These are phyloP conservation scores for Pogoniulus pusillus DNA, from an alignment of 2,797 vertebrate species.

Conservation along the genomic window DNA sequence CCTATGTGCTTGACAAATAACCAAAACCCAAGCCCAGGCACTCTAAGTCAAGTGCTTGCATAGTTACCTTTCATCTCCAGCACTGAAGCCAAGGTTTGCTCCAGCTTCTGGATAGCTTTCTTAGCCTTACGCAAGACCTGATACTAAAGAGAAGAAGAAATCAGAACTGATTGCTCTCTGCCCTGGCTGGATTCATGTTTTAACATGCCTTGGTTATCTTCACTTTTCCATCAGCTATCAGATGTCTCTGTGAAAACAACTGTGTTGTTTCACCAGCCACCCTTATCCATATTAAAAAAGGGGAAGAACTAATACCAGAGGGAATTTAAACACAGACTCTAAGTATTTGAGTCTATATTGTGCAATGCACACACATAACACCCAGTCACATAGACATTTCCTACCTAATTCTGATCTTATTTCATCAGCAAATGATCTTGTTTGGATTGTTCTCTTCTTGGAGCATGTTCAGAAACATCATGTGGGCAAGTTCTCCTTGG, in stretches of 20 bases:
- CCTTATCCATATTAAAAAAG: background rate
- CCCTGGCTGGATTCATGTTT: background rate
- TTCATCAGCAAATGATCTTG: constrained; percentile 2
- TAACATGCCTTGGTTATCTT: background rate
- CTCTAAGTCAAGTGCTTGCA: background rate
- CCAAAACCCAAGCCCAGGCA: background rate
- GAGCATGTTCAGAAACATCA: constrained; percentile 18
- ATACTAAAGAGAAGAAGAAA: constrained; percentile 77
- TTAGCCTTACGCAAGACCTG: constrained; percentile 82
- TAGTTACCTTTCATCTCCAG: constrained; percentile 82
- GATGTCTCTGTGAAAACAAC: background rate
- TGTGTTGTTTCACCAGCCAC: background rate
- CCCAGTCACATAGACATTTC: background rate
- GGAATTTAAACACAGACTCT: background rate
- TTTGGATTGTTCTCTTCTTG: constrained; percentile 1
- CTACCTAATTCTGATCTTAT: constrained; percentile 3
- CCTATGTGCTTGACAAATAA: background rate
- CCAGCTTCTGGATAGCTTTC: constrained; percentile 79
- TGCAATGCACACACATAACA: background rate
- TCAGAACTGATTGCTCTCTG: constrained; percentile 1
- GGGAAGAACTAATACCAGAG: background rate
- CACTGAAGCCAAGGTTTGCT: constrained; percentile 77
- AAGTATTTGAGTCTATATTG: background rate
- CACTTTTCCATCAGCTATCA: background rate
- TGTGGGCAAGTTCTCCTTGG: background rate